Percentiles rank a stretch among this genome's conserved stretches.
These are phyloP conservation scores for Cheilosia impressa DNA, from an alignment of 2,888 invertebrate species.

Conservation along the genomic window DNA sequence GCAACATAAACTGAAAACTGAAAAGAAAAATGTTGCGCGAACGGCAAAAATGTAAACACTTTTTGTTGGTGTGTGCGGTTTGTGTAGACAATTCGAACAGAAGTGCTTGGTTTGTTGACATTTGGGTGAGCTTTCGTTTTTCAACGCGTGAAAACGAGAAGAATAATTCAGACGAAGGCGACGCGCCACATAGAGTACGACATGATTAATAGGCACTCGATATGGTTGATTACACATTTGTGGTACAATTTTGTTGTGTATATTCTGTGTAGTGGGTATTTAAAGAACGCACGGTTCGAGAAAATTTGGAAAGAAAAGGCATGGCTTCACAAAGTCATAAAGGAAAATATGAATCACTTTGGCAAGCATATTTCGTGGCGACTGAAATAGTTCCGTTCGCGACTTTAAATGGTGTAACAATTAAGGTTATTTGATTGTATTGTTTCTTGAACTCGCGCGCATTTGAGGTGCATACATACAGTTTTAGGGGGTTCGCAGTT, in stretches of 20 bases:
- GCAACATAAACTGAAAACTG: conserved; percentile 26
- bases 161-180: conserved; percentile 14
- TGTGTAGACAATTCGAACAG: conserved; percentile 14
- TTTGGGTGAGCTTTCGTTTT: conserved; percentile 31
- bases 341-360: background rate
- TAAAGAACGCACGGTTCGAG: background rate
- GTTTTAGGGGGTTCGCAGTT: no score
- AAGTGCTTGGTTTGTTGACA: conserved; percentile 57
- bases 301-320: background rate
- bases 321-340: background rate
- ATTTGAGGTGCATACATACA: no score
- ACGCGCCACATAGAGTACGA: conserved; percentile 26
- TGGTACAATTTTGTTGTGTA: conserved; percentile 21
- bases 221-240: conserved; percentile 51
- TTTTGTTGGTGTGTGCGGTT: conserved; percentile 37
- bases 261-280: background rate
- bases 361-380: background rate
- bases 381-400: background rate
- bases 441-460: background rate
- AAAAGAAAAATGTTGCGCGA: conserved; percentile 55
- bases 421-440: background rate
- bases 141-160: conserved; percentile 8
- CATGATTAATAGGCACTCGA: conserved; percentile 59
- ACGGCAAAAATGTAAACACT: conserved; percentile 36
- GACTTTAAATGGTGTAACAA: no score